Base-by-base conservation (phyloP, 2,113 vertebrate species). In the Pycnonotus jocosus region DNA sequence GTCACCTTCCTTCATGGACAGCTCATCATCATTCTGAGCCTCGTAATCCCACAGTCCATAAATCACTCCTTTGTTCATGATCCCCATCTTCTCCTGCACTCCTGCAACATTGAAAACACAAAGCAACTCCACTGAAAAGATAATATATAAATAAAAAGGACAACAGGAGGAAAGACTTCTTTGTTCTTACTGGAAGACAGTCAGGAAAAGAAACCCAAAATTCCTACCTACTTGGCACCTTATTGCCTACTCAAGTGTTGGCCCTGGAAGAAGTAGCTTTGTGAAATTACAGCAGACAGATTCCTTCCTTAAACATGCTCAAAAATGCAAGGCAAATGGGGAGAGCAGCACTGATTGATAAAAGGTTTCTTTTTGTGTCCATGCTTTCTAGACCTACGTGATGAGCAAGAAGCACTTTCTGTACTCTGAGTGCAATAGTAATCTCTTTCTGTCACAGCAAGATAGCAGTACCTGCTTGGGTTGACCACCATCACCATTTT, bases 31-130 rank as follows among this genome's bases (percentile, higher is more conserved):
- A 10, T 98, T 98, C 92, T 99, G 98, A 45, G 97, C 94, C 20
- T 97, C 97, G 11, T 99, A 99, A 91, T 99, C 99, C 99, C 99
- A 99, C 40, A 99, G 98, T 0, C 98, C 98, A 11, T 99, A 99
- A 71, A 99, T 98, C 91, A 99, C 98, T 3, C 99, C 99, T 86
- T 99, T 98, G 96, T 99, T 99, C 99, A 99, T 99, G 91, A 99
- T 99, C 37, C 99, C 99, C 99, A 99, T 99, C 94, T 99, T 99
- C 98, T 99, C 99, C 97, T 99, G 99, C 24, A 99, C 99, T 31
- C 99, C 99, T 99, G 88, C 24, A 81, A 62, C 16, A 25, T 14
- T 38, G 74, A 72, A 72, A 74, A 35, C 18, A 88, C 28, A 64
- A 7, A 88, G 37, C 30, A 61, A 60, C 6, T 80, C 13, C 40